Base-by-base conservation (phyloP, 2,797 vertebrate genomes). In the Muscicapa striata region DNA sequence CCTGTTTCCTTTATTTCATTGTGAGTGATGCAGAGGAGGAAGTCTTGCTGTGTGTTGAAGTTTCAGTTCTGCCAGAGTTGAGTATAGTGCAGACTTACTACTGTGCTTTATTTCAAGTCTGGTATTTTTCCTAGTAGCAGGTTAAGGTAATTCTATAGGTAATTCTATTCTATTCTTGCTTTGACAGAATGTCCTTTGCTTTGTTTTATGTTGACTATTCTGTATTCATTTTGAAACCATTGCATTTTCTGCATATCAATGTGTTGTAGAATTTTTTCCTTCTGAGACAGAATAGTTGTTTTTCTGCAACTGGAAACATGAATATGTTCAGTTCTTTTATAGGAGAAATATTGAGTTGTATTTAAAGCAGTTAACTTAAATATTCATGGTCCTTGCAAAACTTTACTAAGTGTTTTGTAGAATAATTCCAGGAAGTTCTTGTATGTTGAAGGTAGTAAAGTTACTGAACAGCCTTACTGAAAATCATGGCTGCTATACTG, bases 1-100 rank as follows among this genome's bases (percentile, higher is more conserved):
- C 48, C 48, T 64, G n/a, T 57, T 94, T 78, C 46, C 82, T 85
- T 84, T 89, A 69, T 93, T 91, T 94, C 27, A 30, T 41, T 80
- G 78, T 18, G 76, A 72, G 26, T 52, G 57, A 76, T 89, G 72
- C 59, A 87, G 52, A 89, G 30, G 40, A 66, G 74, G 36, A 69
- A 69, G n/a, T 72, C 27, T 36, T 54, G 41, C 2, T 75, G n/a
- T 68, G 15, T 54, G 38, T 66, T 84, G 64, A 75, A 77, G 29
- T 86, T 93, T 80, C 30, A 63, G 61, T 89, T 87, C 63, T 85
- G 43, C 48, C 46, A 6, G 22, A 55, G 43, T 34, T 78, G 49
- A 70, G 38, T 75, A 13, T 38, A 78, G n/a, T 59, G 54, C 52
- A 85, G 66, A 64, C 36, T 80, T 80, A 58, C 2, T 61, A 23